Evolutionary conservation across 2,797 vertebrate species (phyloP), one percentile per base, ranked within the genome.

Genomic region (Tokudaia tokunoshimensis): DNA sequence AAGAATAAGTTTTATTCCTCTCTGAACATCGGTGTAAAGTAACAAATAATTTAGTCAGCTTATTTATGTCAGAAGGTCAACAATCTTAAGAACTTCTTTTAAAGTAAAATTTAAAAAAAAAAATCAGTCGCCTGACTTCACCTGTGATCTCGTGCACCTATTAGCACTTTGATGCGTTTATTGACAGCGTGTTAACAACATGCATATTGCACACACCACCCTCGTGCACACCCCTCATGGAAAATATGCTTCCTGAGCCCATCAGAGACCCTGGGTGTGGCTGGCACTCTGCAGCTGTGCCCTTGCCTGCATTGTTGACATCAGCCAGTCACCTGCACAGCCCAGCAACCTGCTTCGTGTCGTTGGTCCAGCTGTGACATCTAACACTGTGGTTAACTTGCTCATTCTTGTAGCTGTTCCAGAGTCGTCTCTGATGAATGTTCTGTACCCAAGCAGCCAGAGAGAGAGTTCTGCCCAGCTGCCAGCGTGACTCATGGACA

Each of bases 401-500:
- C 86, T 59, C 19, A 0, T 96, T 94, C 29, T 86, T 89, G 81
- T 50, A 85, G 72, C 72, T 89, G 10, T 92, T 78, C 67, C 41
- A 10, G 75, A 24, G 34, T 72, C 52, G 61, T 92, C 81, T 81
- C 5, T 57, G 37, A 86, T 37, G 85, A 50, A 2, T 63, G 5
- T 44, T 97, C 92, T 96, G 63, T 63, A 8, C 86, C 87, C 85
- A 59, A n/a, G 26, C 13, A 97, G 61, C 70, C 19, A 81, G 81
- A 72, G 47, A 93, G 67, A 91, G 4, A 41, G 41, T 41, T 41
- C 80, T 74, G 72, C 44, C 90, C 85, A 91, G 97, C 95, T 97
- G 94, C 94, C 83, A 57, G n/a, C 4, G 31, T 96, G 97, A 97
- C 75, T 97, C 93, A 52, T 55, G 87, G 79, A 1, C 1, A 6